phyloP scores from a whole-genome alignment of 2,797 vertebrate genomes.

The Onychomys arenicola region DNA sequence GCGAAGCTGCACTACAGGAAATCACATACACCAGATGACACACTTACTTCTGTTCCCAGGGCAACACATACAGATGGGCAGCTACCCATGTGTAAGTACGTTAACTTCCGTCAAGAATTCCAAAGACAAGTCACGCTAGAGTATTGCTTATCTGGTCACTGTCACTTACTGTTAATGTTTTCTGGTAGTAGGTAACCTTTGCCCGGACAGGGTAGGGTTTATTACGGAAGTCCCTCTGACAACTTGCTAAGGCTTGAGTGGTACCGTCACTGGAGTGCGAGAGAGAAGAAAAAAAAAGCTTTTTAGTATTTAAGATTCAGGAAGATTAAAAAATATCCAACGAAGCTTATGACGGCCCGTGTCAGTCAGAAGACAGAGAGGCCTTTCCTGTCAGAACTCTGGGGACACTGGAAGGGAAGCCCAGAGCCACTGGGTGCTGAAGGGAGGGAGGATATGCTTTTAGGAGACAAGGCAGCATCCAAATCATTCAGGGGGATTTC shows the following conservation, averaged over 20 bases:
- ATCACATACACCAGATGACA: background rate
- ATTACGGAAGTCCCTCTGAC: conserved; percentile 98
- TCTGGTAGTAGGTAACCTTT: conserved; percentile 95
- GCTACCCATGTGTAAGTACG: background rate
- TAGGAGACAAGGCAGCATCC: background rate
- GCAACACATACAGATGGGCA: background rate
- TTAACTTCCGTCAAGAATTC: background rate
- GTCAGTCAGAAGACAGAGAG: background rate
- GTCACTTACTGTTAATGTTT: conserved; percentile 92
- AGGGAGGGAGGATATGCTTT: fast-evolving
- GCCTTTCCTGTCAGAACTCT: background rate
- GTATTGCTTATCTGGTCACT: fast-evolving
- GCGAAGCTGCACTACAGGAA: background rate
- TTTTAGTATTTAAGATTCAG: conserved; percentile 30
- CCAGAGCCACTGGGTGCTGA: fast-evolving
- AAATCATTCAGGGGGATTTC: no score
- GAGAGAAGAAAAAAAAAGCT: conserved; percentile 18
- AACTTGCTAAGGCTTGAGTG: conserved; percentile 94
- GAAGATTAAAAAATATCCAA: conserved; percentile 23
- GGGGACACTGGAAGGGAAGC: background rate
- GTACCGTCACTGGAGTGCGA: conserved; percentile 91
- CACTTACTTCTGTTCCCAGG: background rate
- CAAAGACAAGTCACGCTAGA: background rate
- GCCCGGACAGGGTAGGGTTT: conserved; percentile 97
- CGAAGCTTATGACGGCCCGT: background rate